Evolutionary conservation across 2,888 invertebrate genomes (phyloP).

Genomic region (Xiphydria camelus): DNA sequence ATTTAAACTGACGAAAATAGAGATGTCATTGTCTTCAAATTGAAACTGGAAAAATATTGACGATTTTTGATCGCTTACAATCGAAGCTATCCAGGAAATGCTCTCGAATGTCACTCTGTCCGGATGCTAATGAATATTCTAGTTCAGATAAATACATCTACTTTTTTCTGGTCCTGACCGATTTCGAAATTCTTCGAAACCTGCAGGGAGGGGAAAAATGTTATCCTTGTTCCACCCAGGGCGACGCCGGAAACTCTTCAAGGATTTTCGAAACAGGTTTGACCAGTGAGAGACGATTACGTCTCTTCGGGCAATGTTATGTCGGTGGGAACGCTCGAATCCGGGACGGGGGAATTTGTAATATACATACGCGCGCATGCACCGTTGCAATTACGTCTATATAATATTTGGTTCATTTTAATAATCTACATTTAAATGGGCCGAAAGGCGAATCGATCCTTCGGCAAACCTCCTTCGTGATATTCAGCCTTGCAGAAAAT

Average conservation of each 20-base stretch:
- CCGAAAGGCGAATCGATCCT: too few species aligned
- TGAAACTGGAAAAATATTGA: too few species aligned
- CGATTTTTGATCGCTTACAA: too few species aligned
- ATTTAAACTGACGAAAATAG: too few species aligned
- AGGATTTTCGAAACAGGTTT: slow-evolving; percentile 13
- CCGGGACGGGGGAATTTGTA: slow-evolving; percentile 5
- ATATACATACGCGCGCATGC: neutral
- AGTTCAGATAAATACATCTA: neutral
- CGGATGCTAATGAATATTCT: neutral
- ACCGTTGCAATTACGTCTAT: neutral
- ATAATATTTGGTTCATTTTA: too few species aligned
- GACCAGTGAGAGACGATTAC: slow-evolving; percentile 1
- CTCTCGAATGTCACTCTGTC: too few species aligned
- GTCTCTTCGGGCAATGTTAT: neutral
- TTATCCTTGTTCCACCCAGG: neutral
- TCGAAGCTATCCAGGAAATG: too few species aligned
- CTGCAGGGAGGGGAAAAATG: neutral
- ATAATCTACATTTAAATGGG: too few species aligned
- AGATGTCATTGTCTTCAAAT: too few species aligned
- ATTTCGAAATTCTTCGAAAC: too few species aligned
- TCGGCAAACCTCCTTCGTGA: too few species aligned
- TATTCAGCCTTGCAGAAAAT: too few species aligned
- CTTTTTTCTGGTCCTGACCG: neutral
- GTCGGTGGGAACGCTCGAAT: slow-evolving; percentile 11
- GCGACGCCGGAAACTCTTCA: slow-evolving; percentile 15